phyloP scores from a whole-genome alignment of 2,113 vertebrate species.

The Hystrix brachyura region DNA sequence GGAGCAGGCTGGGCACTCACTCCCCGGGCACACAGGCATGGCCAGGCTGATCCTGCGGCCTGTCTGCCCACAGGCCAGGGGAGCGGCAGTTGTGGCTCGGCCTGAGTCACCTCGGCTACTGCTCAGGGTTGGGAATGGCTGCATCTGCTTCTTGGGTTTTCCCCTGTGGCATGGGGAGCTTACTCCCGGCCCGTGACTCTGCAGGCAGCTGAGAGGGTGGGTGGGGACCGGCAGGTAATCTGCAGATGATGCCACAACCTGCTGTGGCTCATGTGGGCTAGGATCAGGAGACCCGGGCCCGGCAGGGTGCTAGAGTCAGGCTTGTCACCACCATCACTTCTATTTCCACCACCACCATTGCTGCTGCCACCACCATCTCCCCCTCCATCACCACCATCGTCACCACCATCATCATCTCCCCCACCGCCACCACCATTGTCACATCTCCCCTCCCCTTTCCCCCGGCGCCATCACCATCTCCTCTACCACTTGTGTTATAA shows the following conservation, averaged over 20 bases:
- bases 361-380: neutral
- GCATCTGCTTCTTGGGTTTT: slow-evolving; percentile 17
- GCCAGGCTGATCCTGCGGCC: neutral
- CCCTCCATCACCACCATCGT: neutral
- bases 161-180: neutral
- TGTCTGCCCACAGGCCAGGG: neutral
- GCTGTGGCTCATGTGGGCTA: neutral
- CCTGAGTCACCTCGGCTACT: slow-evolving; percentile 30
- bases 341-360: fast-evolving
- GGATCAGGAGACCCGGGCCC: neutral
- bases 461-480: neutral
- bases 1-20: neutral
- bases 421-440: neutral
- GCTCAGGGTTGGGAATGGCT: neutral
- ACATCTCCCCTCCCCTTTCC: neutral
- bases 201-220: neutral
- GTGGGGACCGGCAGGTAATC: neutral
- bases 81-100: fast-evolving
- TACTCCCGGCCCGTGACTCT: neutral
- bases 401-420: neutral
- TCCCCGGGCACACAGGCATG: neutral
- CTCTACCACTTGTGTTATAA: neutral
- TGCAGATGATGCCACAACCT: neutral
- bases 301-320: fast-evolving
- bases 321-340: neutral